Base-by-base conservation (phyloP, 2,797 vertebrate genomes). In the Bovichtus diacanthus region DNA sequence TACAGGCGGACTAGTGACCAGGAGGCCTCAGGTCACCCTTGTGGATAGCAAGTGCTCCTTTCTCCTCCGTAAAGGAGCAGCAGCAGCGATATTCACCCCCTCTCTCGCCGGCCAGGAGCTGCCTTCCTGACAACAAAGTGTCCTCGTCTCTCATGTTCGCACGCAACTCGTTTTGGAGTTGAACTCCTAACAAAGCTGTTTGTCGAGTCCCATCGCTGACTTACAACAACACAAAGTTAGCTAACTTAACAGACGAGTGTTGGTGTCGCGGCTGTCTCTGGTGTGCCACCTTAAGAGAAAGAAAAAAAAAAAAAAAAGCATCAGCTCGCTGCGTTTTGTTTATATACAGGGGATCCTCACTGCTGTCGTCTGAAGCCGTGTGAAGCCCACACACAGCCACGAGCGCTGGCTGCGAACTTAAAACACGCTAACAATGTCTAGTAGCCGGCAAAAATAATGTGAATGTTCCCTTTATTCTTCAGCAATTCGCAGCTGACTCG, bases 81-180 rank as follows among this genome's bases (percentile, higher is more conserved):
- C 87, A 84, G 91, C 87, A 88, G 87, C 77, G 92, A 88, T 82
- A 90, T 90, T 90, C 92, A 81, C 84, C 91, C 82, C 88, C 75
- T 81, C 92, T 78, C 71, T 84, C 94, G 83, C 90, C 94, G 84
- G 92, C 94, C 96, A 95, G 92, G 88, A 84, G 94, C 94, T 90
- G 95, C 91, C 94, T 94, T 90, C 87, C 91, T 84, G 90, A 87
- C 88, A 81, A 86, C 81, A 81, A 51, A 49, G 84, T 68, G 82
- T 60, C 88, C 65, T 90, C 78, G 80, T 88, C 84, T 90, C 85
- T 94, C 96, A 96, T 96, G 94, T 93, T 93, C 89, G 85, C 78
- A 59, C 51, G 54, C 63, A 80, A 80, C 18, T 62, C 34, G 72
- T 29, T 18, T 36, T 31, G 83, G 87, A 93, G 93, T 79, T 71